These are phyloP conservation scores for Dicyrtoma fusca DNA, from an alignment of 2,888 invertebrate genomes.

Conservation along the genomic window DNA sequence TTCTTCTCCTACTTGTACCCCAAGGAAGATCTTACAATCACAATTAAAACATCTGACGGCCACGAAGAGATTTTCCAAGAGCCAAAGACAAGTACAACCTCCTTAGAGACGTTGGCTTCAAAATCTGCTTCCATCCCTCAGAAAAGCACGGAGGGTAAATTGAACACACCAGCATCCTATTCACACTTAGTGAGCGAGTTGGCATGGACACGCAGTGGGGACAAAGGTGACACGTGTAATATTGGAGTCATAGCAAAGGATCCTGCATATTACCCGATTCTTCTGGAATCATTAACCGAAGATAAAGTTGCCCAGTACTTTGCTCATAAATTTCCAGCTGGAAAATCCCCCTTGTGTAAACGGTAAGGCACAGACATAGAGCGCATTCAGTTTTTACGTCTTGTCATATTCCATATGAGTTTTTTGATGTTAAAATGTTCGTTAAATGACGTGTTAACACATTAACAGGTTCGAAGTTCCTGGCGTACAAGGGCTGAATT, in stretches of 20 bases:
- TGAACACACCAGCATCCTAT: slow-evolving; percentile 21
- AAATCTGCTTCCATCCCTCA: slow-evolving; percentile 29
- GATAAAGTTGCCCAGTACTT: slow-evolving; percentile 61
- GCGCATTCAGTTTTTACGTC: no score
- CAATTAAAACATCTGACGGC: slow-evolving; percentile 51
- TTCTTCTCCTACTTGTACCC: slow-evolving; percentile 62
- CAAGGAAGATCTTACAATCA: slow-evolving; percentile 59
- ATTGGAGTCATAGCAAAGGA: slow-evolving; percentile 62
- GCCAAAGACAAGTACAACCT: slow-evolving; percentile 10
- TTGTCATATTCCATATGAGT: no score
- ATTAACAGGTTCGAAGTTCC: slow-evolving; percentile 61
- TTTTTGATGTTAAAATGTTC: no score
- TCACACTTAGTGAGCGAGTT: slow-evolving; percentile 58
- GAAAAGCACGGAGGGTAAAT: not conserved
- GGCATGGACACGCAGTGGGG: slow-evolving; percentile 63
- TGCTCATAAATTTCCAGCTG: slow-evolving; percentile 59
- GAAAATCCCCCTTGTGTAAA: slow-evolving; percentile 6
- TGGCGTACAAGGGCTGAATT: slow-evolving; percentile 62
- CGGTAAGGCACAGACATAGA: no score
- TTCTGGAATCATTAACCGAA: slow-evolving; percentile 60
- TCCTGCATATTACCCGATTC: slow-evolving; percentile 60
- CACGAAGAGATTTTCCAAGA: slow-evolving; percentile 48
- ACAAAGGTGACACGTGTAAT: slow-evolving; percentile 63
- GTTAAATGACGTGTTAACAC: no score
- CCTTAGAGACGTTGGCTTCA: not conserved